Percentiles rank a stretch among this genome's conserved stretches.
These are phyloP conservation scores for Myiotriccus ornatus DNA, from an alignment of 2,797 vertebrate genomes.

Conservation along the genomic window DNA sequence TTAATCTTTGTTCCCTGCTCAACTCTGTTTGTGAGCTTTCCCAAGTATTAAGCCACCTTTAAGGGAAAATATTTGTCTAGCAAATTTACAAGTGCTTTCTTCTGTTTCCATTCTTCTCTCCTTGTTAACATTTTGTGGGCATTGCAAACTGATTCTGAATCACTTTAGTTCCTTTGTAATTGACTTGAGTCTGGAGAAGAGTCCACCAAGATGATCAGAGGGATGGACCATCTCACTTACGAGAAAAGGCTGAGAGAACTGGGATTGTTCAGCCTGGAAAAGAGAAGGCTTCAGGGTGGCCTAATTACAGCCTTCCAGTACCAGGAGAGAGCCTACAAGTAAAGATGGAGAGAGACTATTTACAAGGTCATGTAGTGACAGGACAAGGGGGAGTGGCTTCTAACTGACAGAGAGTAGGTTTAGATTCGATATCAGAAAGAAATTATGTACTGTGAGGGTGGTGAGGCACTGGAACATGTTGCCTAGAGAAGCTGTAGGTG, in stretches of 20 bases:
- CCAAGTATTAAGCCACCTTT: background rate
- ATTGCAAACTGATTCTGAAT: background rate
- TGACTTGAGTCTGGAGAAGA: background rate
- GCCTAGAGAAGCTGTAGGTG: background rate
- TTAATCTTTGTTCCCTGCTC: background rate
- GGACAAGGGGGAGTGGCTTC: background rate
- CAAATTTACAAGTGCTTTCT: background rate
- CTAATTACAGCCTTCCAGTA: background rate
- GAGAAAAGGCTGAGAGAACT: background rate
- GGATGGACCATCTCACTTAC: background rate
- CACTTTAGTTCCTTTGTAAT: background rate
- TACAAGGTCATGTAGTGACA: background rate
- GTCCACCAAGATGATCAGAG: background rate
- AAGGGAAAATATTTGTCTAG: background rate
- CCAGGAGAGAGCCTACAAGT: fast-evolving
- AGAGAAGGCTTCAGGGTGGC: background rate
- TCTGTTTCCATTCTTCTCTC: background rate
- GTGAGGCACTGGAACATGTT: background rate
- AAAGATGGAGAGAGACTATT: background rate
- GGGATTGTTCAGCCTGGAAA: background rate
- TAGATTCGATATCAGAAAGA: background rate
- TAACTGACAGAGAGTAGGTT: background rate
- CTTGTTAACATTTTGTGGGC: background rate
- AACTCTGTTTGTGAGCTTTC: background rate
- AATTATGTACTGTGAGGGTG: background rate